Evolutionary conservation across 1,140 invertebrate genomes (phyloP), one percentile per base, ranked within the genome.

Genomic region (Platyscapa corneri): DNA sequence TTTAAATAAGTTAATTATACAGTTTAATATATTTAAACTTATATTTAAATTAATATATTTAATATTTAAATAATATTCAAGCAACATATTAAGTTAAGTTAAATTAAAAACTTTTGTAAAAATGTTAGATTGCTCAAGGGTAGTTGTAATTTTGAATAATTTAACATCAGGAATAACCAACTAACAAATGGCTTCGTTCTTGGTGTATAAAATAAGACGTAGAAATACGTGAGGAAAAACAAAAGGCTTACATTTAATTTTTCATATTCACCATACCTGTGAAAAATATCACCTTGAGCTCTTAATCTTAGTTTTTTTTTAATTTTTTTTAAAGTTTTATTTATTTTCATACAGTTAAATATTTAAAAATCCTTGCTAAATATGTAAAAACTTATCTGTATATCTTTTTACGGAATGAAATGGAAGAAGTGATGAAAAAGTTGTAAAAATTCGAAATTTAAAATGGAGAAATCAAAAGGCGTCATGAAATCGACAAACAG

Each of bases 351-450:
- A 75, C 87, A 88, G 87, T 87, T 83, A 75, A 46, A 14, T 91
- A 89, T 90, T 88, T 89, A 90, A 88, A 86, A 56, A 86, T 87
- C 84, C 89, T 88, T 78, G 88, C 90, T 92, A 92, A 92, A 92
- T 89, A 90, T 90, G 89, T 91, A 92, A 90, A 90, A 85, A 90
- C 88, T 83, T 87, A 82, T 86, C 67, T 42, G 27, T 23, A 64
- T 78, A 84, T 86, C 72, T 79, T 78, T 83, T 81, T 39, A 46
- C 74, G 75, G 81, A 75, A 70, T 86, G 84, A 86, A 82, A 83
- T 64, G 72, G 80, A n/a, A n/a, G n/a, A n/a, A 86, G 49, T 80
- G 85, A 78, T 80, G 83, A 5, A 56, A 23, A 37, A 30, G 37
- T n/a, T n/a, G n/a, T n/a, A n/a, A n/a, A n/a, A 23, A 16, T 8